Percentiles rank a stretch among this genome's conserved stretches.
phyloP scores from a whole-genome alignment of 2,888 invertebrate genomes.

The Gryllus longicercus region DNA sequence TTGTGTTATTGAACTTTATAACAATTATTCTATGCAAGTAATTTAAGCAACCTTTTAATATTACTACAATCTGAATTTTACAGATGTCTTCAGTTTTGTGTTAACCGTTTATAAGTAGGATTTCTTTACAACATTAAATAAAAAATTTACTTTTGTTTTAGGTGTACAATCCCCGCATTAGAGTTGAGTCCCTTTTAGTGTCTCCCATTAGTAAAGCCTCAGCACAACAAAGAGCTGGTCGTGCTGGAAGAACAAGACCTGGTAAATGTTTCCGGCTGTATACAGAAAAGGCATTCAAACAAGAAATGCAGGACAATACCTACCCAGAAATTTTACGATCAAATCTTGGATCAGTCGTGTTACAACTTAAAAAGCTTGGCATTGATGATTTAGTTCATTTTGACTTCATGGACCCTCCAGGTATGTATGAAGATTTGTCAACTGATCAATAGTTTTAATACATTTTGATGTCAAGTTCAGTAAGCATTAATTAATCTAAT shows the following conservation, averaged over 20 bases:
- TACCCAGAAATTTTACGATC: slow-evolving; percentile 94
- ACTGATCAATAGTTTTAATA: neutral
- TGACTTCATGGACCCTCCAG: slow-evolving; percentile 99
- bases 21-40: too few relatives aligned
- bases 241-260: slow-evolving; percentile 96
- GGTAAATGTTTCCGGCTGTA: slow-evolving; percentile 97
- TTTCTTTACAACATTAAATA: too few relatives aligned
- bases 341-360: slow-evolving; percentile 93
- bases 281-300: slow-evolving; percentile 92
- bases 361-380: slow-evolving; percentile 96
- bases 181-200: slow-evolving; percentile 95
- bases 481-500: too few relatives aligned
- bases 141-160: slow-evolving; percentile 39
- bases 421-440: slow-evolving; percentile 41
- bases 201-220: slow-evolving; percentile 99
- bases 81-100: too few relatives aligned
- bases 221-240: slow-evolving; percentile 95
- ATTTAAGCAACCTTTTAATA: too few relatives aligned
- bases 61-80: too few relatives aligned
- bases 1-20: too few relatives aligned
- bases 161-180: slow-evolving; percentile 82
- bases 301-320: slow-evolving; percentile 99
- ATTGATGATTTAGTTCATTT: slow-evolving; percentile 99
- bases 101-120: too few relatives aligned
- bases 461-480: neutral